Evolutionary conservation across 2,797 vertebrate genomes (phyloP).

Genomic region (Tinamus major): DNA sequence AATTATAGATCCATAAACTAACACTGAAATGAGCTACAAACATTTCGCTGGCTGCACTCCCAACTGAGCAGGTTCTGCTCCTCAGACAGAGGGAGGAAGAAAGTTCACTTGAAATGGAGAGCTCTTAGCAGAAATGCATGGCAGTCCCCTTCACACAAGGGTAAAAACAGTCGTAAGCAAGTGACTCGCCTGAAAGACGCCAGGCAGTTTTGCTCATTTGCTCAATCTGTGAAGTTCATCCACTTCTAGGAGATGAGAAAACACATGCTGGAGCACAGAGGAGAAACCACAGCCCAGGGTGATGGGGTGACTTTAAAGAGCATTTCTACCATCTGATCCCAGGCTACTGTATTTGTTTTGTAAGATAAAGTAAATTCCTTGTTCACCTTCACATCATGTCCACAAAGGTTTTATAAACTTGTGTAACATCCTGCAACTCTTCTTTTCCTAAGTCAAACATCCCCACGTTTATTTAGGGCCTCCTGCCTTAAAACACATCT

Average conservation of each 20-base stretch:
- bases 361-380: neutral
- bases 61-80: conserved; percentile 1
- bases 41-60: conserved; percentile 31
- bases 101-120: conserved; percentile 37
- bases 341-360: neutral
- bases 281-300: neutral
- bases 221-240: conserved; percentile 38
- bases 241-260: conserved; percentile 23
- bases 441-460: neutral
- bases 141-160: conserved; percentile 29
- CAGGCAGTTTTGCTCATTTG: conserved; percentile 4
- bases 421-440: neutral
- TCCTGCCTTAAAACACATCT: neutral
- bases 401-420: neutral
- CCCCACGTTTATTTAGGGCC: neutral
- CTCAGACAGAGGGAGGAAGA: neutral
- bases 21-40: conserved; percentile 17
- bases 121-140: conserved; percentile 27
- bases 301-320: neutral
- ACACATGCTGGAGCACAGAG: neutral
- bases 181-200: neutral
- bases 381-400: neutral
- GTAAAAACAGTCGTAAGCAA: neutral
- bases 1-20: conserved; percentile 18
- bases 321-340: conserved; percentile 18